A percentile compares a stretch with the other conserved stretches of the same genome.
Evolutionary conservation across 2,888 invertebrate genomes (phyloP).

Genomic region (Drosophila acutilabella): DNA sequence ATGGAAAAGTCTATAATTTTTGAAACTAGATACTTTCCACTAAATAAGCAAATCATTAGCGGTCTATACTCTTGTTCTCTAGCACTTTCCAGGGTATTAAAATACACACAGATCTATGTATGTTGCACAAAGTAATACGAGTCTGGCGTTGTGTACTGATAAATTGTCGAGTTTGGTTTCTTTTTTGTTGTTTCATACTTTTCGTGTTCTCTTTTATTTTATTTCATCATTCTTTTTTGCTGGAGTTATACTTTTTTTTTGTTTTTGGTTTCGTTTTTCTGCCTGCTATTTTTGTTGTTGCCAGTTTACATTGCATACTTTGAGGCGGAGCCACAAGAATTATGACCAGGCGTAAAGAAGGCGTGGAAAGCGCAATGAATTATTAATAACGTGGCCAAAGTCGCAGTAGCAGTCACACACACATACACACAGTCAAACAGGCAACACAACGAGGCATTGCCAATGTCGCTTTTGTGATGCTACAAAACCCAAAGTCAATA

Average conservation of each 20-base stretch:
- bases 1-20: no score
- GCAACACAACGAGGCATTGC: not conserved
- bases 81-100: conserved; percentile 24
- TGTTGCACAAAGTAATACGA: not conserved
- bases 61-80: not conserved
- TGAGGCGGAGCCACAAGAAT: conserved; percentile 67
- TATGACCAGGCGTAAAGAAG: conserved; percentile 63
- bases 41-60: no score
- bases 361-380: conserved; percentile 76
- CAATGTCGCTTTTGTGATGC: conserved; percentile 12
- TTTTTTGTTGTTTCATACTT: conserved; percentile 1
- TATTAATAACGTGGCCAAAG: conserved; percentile 65
- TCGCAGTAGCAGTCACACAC: conserved; percentile 17
- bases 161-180: conserved; percentile 52
- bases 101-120: not conserved
- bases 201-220: conserved; percentile 16
- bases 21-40: no score
- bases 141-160: conserved; percentile 39
- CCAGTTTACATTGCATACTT: conserved; percentile 58
- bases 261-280: conserved; percentile 11
- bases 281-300: not conserved
- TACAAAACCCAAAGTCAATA: conserved; percentile 43
- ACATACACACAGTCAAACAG: not conserved
- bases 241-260: not conserved
- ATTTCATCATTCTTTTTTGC: conserved; percentile 13